These are phyloP conservation scores for Tetramorium alpestre DNA, from an alignment of 1,140 invertebrate species.

Conservation along the genomic window DNA sequence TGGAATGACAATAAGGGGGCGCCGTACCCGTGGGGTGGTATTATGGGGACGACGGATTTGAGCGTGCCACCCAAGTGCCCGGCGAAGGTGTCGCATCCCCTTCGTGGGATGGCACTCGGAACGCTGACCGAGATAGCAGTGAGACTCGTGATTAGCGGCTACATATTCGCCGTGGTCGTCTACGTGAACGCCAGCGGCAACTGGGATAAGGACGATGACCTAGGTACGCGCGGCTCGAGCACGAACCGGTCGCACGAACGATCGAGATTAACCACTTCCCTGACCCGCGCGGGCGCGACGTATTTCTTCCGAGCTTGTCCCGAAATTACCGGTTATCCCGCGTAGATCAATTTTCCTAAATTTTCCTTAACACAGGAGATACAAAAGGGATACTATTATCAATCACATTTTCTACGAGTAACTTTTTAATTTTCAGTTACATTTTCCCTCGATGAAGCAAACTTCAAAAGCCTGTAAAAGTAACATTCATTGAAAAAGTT, in stretches of 20 bases:
- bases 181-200: conserved; percentile 80
- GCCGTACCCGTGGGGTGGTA: conserved; percentile 68
- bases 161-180: conserved; percentile 79
- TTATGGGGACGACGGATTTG: conserved; percentile 77
- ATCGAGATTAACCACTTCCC: conserved; percentile 32
- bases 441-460: not conserved
- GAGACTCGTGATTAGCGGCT: conserved; percentile 79
- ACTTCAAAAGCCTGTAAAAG: not conserved
- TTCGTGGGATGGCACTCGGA: conserved; percentile 80
- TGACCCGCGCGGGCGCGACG: not conserved
- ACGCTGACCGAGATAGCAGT: conserved; percentile 74
- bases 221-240: conserved; percentile 74
- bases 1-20: conserved; percentile 81
- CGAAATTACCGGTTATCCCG: not conserved
- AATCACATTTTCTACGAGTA: not conserved
- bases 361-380: not conserved
- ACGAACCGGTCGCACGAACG: conserved; percentile 21
- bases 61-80: conserved; percentile 64
- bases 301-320: conserved; percentile 8
- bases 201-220: conserved; percentile 84
- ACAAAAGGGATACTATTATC: not conserved
- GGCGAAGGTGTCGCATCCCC: conserved; percentile 55
- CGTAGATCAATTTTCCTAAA: not conserved
- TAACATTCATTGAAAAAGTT: not conserved
- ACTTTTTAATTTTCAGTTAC: not conserved